Evolutionary conservation across 2,888 invertebrate species (phyloP), one percentile per base, ranked within the genome.

Genomic region (Leptopterna dolabrata): DNA sequence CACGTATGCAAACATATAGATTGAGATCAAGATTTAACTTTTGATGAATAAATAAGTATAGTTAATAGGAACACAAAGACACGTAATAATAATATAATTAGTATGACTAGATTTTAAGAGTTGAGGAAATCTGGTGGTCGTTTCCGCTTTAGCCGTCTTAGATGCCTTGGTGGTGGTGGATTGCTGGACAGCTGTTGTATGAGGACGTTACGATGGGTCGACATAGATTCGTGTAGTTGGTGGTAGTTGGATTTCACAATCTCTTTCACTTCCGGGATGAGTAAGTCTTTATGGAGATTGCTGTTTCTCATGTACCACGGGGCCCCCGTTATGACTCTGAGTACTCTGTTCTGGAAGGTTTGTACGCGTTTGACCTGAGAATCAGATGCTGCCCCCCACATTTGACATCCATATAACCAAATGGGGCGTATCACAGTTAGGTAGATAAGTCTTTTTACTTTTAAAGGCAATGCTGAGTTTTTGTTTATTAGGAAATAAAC

Each of bases 331-430:
- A 70, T 41, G n/a, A 84, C 45, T 14, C 71, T 41, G 43, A 84
- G 71, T 16, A 45, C 71, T 47, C 81, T 81, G 81, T 81, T 81
- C 51, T 81, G 81, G 51, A 81, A 47, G 19, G 81, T 81, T 29
- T 81, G 81, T 2, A 81, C 19, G 16, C 81, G 19, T 41, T 47
- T 47, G 24, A 51, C 19, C 30, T 81, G 81, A 24, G 76, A 76
- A 30, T 41, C 30, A 24, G 76, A 76, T 41, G 76, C 76, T 41
- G 24, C 13, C 76, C 76, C 11, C 82, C 82, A 63, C 3, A 82
- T 63, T 16, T 55, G 82, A 45, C 82, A 55, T 36, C 63, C 82
- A 30, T 82, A 82, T 45, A 63, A 19, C 82, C 82, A 55, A 41
- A 82, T 30, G 27, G 55, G 82, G 16, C 73, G 30, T 73, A 73